Base-by-base conservation (phyloP, 2,797 vertebrate species). In the Oryzias sinensis region DNA sequence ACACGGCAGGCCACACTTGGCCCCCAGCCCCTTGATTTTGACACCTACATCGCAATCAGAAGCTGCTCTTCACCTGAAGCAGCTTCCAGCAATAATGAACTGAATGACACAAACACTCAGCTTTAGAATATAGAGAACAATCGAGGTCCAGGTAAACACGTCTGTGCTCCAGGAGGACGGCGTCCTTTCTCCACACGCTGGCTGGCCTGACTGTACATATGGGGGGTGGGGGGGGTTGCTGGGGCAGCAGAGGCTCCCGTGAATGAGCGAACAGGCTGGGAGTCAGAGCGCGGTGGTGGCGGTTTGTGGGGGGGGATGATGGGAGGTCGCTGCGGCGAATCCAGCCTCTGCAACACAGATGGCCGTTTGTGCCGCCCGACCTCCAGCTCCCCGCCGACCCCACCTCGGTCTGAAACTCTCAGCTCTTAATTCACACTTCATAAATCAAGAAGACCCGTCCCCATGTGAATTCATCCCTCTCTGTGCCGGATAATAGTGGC, bases 401-500 rank as follows among this genome's bases (percentile, higher is more conserved):
- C 77, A 72, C 76, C 87, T 79, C 7, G 77, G 76, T 76, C 86
- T 81, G 72, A 70, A 72, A 84, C 87, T 58, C 83, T 86, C 82
- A 77, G 81, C 81, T 87, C 83, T 76, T 76, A 75, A 81, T 90
- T 89, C 86, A 81, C 90, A 90, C 87, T 86, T 79, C 89, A 90
- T 91, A 90, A 91, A 91, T 91, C 88, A 90, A 78, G 87, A 83
- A 65, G 85, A 70, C 72, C 87, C 72, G 77, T 89, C 84, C 81
- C 72, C 72, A 11, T 79, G 81, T 73, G 78, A 83, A 83, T 89
- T 79, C 80, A 79, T 85, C 79, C 72, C 80, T 77, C 74, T 74
- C 78, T 53, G 66, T 16, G 46, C 65, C 0, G 70, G 62, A 74
- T 80, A 80, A 90, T 87, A 89, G 76, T 85, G 82, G 74, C 16